These are phyloP conservation scores for Eospalax fontanierii DNA, from an alignment of 2,797 vertebrate species.

Conservation along the genomic window DNA sequence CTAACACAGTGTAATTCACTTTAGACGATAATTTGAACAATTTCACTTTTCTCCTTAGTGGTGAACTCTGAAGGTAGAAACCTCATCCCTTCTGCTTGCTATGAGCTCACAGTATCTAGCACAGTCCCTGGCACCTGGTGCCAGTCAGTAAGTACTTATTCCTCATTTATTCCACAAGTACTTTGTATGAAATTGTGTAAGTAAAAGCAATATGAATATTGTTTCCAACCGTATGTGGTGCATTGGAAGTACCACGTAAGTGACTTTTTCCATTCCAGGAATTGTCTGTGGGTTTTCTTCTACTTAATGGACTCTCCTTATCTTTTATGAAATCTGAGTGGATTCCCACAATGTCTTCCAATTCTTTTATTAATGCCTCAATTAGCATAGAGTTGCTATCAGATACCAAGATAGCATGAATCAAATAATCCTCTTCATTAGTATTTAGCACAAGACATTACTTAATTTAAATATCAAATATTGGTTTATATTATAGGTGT, in stretches of 20 bases:
- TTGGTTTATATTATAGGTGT: slow-evolving; percentile 21
- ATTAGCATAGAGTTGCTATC: background rate
- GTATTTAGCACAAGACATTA: slow-evolving; percentile 16
- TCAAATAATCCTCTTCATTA: slow-evolving; percentile 27
- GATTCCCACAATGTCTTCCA: background rate
- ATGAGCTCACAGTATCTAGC: background rate
- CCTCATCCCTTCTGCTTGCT: background rate
- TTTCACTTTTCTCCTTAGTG: background rate
- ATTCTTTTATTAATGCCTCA: background rate
- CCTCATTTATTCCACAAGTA: background rate
- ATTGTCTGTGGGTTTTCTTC: slow-evolving; percentile 1
- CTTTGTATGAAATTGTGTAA: background rate
- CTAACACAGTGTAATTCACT: background rate
- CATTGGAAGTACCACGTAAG: background rate
- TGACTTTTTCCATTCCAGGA: background rate
- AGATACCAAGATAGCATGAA: slow-evolving; percentile 8
- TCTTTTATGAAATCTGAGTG: background rate
- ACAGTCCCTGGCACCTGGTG: background rate
- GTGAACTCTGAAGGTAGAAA: background rate
- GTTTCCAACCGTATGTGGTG: background rate
- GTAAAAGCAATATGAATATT: background rate
- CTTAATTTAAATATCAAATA: background rate
- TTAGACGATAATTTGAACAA: background rate
- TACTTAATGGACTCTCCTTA: background rate
- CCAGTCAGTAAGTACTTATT: background rate